A percentile compares a stretch with the other conserved stretches of the same genome.
Conservation (phyloP, 2,113 vertebrate genomes). For the Piprites chloris region DNA sequence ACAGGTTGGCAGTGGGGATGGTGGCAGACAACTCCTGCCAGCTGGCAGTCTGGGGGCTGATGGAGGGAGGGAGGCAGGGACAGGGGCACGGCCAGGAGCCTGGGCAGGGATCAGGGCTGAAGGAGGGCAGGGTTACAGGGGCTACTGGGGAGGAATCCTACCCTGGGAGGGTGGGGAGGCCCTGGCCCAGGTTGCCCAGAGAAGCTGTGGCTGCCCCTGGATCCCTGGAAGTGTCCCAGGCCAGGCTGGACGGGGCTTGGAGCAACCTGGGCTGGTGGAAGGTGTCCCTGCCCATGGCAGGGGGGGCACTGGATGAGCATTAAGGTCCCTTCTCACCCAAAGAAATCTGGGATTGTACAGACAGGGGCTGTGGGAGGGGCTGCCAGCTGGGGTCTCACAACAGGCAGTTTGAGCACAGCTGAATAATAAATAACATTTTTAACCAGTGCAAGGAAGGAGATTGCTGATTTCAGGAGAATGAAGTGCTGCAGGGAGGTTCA, state of each 20-base stretch:
- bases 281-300: neutral
- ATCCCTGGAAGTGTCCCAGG: neutral
- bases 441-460: neutral
- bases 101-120: neutral
- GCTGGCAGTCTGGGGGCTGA: too few relatives aligned
- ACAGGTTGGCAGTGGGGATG: accelerated
- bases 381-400: neutral
- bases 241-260: neutral
- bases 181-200: neutral
- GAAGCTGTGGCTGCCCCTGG: neutral
- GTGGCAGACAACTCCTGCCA: neutral
- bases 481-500: neutral
- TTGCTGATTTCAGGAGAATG: neutral
- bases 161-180: accelerated
- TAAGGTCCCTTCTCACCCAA: too few relatives aligned
- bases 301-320: accelerated
- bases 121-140: neutral
- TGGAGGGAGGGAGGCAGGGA: neutral
- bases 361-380: neutral
- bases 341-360: accelerated
- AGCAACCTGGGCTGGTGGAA: neutral
- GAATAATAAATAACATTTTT: neutral
- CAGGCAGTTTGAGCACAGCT: accelerated
- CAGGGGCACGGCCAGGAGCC: neutral
- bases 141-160: neutral